phyloP scores from a whole-genome alignment of 2,797 vertebrate genomes.

The Darevskia mixta region DNA sequence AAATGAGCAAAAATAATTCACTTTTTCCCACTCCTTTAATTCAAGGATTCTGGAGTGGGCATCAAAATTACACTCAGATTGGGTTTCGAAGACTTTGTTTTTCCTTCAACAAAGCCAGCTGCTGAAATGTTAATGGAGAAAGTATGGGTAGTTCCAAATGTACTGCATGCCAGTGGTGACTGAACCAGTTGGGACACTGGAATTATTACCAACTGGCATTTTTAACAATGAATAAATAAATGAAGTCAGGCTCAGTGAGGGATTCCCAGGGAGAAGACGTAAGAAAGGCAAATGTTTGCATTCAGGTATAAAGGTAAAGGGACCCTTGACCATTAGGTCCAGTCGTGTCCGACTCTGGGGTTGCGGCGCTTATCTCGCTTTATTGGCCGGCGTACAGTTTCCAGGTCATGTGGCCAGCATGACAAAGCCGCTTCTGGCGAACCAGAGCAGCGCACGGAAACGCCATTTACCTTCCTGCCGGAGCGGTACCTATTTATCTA shows the following conservation, averaged over 20 bases:
- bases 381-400: too few relatives aligned
- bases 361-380: too few relatives aligned
- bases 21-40: slow-evolving; percentile 17
- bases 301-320: slow-evolving; percentile 31
- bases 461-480: too few relatives aligned
- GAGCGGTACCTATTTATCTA: too few relatives aligned
- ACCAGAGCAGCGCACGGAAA: too few relatives aligned
- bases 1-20: slow-evolving; percentile 38
- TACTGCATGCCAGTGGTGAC: background rate
- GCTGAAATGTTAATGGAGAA: slow-evolving; percentile 5
- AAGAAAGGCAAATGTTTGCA: slow-evolving; percentile 41
- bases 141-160: slow-evolving; percentile 16
- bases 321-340: too few relatives aligned
- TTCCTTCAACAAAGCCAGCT: slow-evolving; percentile 16
- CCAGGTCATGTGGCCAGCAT: too few relatives aligned
- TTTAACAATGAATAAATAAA: background rate
- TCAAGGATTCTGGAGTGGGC: slow-evolving; percentile 13
- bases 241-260: background rate
- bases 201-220: background rate
- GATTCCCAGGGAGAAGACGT: slow-evolving; percentile 14
- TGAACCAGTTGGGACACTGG: slow-evolving; percentile 22
- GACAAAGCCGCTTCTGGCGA: too few relatives aligned
- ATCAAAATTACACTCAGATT: slow-evolving; percentile 29
- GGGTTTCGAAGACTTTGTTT: slow-evolving; percentile 16
- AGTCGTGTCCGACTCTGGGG: too few relatives aligned